Conservation (phyloP, 2,888 invertebrate species). For the Phasia obesa region DNA sequence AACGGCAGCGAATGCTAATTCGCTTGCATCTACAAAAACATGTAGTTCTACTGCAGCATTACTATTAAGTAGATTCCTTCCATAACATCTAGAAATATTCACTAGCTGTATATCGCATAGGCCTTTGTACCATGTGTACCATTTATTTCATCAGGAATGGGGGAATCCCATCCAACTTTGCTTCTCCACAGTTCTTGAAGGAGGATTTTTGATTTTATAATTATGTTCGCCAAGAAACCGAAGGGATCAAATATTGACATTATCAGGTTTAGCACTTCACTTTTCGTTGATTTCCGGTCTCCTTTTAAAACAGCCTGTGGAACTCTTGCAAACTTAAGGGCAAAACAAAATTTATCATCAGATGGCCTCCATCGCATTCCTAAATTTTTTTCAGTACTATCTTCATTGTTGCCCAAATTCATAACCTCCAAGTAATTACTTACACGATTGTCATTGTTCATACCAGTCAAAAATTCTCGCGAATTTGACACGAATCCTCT, state of each 20-base stretch:
- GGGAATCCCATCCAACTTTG: neutral
- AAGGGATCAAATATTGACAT: slow-evolving; percentile 16
- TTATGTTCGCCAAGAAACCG: neutral
- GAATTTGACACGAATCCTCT: too few species aligned
- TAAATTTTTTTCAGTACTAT: too few species aligned
- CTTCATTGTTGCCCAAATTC: too few species aligned
- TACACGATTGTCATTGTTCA: too few species aligned
- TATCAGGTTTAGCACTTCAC: neutral
- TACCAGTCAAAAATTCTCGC: too few species aligned
- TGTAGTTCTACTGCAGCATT: neutral
- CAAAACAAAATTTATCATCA: too few species aligned
- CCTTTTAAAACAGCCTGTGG: too few species aligned
- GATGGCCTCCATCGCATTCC: too few species aligned
- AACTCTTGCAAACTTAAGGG: too few species aligned
- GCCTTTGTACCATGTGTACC: slow-evolving; percentile 30
- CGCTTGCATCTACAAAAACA: slow-evolving; percentile 7
- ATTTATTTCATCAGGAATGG: slow-evolving; percentile 5
- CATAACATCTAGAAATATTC: slow-evolving; percentile 2
- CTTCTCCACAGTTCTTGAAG: neutral
- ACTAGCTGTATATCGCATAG: neutral
- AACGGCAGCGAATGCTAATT: slow-evolving; percentile 54
- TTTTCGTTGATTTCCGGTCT: too few species aligned
- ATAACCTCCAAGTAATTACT: too few species aligned
- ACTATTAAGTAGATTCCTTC: neutral
- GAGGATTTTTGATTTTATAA: slow-evolving; percentile 13